phyloP scores from a whole-genome alignment of 1,140 invertebrate species.

The Phenacoccus solenopsis region DNA sequence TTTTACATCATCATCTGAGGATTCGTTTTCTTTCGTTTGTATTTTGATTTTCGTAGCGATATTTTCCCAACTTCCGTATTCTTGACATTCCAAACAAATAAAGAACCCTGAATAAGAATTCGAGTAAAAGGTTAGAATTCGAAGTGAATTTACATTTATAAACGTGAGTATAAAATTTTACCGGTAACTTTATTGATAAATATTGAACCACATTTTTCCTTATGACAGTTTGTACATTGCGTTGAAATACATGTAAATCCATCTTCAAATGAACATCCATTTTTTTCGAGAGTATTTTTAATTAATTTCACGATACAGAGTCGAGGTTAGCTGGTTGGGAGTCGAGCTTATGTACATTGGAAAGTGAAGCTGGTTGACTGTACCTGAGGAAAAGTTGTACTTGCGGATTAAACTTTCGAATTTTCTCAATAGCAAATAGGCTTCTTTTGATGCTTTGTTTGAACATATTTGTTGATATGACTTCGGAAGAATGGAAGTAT shows the following conservation, averaged over 20 bases:
- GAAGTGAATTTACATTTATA: not conserved
- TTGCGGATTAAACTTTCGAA: not conserved
- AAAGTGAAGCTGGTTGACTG: no score
- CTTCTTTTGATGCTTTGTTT: not conserved
- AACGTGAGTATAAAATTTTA: not conserved
- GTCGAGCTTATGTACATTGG: no score
- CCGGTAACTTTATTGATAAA: constrained; percentile 7
- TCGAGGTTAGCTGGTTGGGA: no score
- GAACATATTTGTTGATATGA: not conserved
- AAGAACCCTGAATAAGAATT: not conserved
- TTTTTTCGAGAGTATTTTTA: not conserved
- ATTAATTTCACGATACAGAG: not conserved
- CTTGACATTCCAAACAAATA: not conserved
- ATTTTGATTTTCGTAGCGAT: not conserved
- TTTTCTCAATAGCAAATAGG: not conserved
- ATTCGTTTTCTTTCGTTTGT: not conserved
- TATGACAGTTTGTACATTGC: not conserved
- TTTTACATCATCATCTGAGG: not conserved
- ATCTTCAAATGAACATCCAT: not conserved
- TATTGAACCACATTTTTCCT: not conserved
- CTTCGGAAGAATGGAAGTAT: no score
- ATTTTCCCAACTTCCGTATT: not conserved
- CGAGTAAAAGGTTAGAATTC: not conserved
- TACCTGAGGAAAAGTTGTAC: not conserved
- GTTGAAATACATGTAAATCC: constrained; percentile 1